Evolutionary conservation across 2,797 vertebrate species (phyloP).

Genomic region (Vespertilio murinus): DNA sequence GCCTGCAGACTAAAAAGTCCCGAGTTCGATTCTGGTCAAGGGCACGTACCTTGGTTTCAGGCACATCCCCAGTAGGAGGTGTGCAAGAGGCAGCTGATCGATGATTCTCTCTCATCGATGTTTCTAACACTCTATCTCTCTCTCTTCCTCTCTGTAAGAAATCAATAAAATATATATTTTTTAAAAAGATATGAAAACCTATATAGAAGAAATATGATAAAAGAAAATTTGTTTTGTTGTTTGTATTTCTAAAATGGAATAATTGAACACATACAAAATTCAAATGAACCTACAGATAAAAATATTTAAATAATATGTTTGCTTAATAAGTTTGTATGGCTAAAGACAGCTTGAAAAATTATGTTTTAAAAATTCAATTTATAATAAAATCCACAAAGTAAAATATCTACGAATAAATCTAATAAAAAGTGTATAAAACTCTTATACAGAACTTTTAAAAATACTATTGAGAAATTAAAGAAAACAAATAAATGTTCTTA

Average conservation of each 20-base stretch:
- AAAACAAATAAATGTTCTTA: constrained; percentile 5
- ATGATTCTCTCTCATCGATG: too few relatives aligned
- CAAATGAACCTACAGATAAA: neutral
- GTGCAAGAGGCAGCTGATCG: too few relatives aligned
- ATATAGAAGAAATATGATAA: neutral
- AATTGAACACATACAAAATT: neutral
- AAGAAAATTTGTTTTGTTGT: neutral
- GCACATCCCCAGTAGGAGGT: too few relatives aligned
- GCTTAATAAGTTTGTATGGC: neutral
- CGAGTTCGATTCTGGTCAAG: too few relatives aligned
- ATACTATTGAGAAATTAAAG: neutral
- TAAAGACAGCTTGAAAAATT: neutral
- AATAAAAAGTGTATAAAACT: neutral
- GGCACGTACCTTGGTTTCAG: too few relatives aligned
- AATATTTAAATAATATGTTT: neutral
- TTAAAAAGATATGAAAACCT: too few relatives aligned
- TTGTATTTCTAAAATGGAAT: neutral
- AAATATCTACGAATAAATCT: neutral
- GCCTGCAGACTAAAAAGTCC: too few relatives aligned
- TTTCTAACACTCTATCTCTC: too few relatives aligned
- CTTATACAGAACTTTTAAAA: neutral
- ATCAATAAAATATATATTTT: too few relatives aligned
- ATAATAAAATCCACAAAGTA: neutral
- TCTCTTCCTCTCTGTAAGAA: too few relatives aligned
- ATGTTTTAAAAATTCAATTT: neutral